Evolutionary conservation across 2,797 vertebrate genomes (phyloP).

Genomic region (Knipowitschia caucasica): DNA sequence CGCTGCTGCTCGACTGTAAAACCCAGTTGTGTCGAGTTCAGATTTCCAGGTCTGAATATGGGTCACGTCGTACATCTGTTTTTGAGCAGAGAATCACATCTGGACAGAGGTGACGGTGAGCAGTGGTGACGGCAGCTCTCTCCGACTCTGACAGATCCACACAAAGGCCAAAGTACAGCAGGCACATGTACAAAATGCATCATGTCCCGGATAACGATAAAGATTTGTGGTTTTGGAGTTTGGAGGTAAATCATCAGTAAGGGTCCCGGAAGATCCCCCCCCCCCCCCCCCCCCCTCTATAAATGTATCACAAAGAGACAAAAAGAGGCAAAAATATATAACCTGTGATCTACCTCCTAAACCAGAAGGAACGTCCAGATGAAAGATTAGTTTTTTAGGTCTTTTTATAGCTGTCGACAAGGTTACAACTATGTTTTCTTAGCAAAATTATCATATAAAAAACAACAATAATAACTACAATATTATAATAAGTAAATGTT

Average conservation of each 20-base stretch:
- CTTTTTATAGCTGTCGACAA: no score
- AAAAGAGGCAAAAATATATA: no score
- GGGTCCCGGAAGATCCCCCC: slow-evolving; percentile 3
- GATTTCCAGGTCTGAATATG: not conserved
- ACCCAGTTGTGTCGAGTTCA: not conserved
- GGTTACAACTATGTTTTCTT: no score
- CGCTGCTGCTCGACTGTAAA: no score
- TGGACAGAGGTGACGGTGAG: not conserved
- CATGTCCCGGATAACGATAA: not conserved
- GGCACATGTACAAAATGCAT: not conserved
- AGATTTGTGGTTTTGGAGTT: slow-evolving; percentile 27
- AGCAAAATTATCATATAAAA: no score
- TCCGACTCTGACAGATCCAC: not conserved
- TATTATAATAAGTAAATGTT: no score
- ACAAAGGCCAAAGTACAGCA: not conserved
- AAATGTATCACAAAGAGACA: not conserved
- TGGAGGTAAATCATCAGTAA: slow-evolving; percentile 5
- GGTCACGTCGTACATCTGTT: slow-evolving; percentile 4
- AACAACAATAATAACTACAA: no score
- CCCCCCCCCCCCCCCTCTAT: not conserved
- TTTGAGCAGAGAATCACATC: slow-evolving; percentile 5
- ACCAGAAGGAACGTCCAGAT: no score
- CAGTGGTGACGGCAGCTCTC: not conserved
- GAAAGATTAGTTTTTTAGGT: no score
- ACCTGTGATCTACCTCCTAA: no score